phyloP scores from a whole-genome alignment of 2,797 vertebrate species.

The Clarias laeviceps region DNA sequence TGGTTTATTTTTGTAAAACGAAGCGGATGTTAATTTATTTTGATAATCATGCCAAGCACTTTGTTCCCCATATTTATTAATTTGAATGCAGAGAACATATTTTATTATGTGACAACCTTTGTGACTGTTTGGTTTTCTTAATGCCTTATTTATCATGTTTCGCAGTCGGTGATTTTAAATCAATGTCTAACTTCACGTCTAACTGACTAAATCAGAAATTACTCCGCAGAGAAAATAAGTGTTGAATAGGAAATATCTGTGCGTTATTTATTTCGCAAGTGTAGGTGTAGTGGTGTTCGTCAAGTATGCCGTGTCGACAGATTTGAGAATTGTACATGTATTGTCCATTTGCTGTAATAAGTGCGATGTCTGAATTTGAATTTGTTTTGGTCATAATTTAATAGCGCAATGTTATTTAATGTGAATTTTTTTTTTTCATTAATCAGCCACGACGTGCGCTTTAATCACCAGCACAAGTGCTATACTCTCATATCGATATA shows the following conservation, averaged over 20 bases:
- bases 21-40: slow-evolving; percentile 57
- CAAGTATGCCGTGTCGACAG: slow-evolving; percentile 75
- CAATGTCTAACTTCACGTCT: background rate
- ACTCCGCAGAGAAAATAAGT: slow-evolving; percentile 50
- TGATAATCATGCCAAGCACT: slow-evolving; percentile 44
- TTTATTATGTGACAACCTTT: slow-evolving; percentile 57
- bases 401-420: background rate
- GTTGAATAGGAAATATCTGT: slow-evolving; percentile 63
- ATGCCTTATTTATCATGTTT: slow-evolving; percentile 41
- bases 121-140: slow-evolving; percentile 60
- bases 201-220: background rate
- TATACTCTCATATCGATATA: slow-evolving; percentile 46
- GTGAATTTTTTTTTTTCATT: background rate
- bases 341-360: slow-evolving; percentile 59
- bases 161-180: slow-evolving; percentile 12
- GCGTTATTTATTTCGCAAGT: slow-evolving; percentile 72
- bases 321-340: slow-evolving; percentile 70
- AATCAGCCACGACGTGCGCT: slow-evolving; percentile 52
- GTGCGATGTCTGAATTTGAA: slow-evolving; percentile 67
- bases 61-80: slow-evolving; percentile 52
- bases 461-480: slow-evolving; percentile 47
- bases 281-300: slow-evolving; percentile 65
- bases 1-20: slow-evolving; percentile 59
- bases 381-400: slow-evolving; percentile 55
- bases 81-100: slow-evolving; percentile 41